phyloP scores from a whole-genome alignment of 1,140 invertebrate species.

The Hestina assimilis region DNA sequence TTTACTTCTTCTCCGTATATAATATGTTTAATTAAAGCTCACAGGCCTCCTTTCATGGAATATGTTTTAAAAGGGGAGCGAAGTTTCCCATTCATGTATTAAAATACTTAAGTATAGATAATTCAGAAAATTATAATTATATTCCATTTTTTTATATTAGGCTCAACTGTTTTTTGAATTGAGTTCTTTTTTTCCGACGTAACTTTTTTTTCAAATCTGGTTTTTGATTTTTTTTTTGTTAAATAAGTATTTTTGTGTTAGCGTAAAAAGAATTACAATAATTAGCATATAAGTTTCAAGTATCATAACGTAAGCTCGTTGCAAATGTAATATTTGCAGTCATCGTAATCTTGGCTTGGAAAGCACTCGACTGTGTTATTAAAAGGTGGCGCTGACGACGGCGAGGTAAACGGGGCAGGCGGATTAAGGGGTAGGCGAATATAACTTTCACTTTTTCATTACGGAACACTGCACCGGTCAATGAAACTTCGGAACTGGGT shows the following conservation, averaged over 20 bases:
- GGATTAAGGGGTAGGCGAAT: constrained; percentile 53
- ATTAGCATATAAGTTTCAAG: constrained; percentile 1
- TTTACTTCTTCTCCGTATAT: too few relatives aligned
- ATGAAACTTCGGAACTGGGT: constrained; percentile 38
- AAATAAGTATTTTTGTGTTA: too few relatives aligned
- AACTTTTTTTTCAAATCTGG: too few relatives aligned
- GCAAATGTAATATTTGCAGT: constrained; percentile 61
- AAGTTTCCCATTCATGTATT: background rate
- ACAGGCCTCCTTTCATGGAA: too few relatives aligned
- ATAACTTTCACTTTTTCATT: constrained; percentile 63
- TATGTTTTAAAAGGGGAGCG: too few relatives aligned
- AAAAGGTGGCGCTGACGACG: constrained; percentile 62
- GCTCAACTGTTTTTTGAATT: too few relatives aligned
- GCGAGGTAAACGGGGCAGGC: constrained; percentile 39
- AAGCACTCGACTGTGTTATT: constrained; percentile 76
- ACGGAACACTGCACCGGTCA: constrained; percentile 33
- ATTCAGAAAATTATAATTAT: too few relatives aligned
- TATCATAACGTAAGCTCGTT: constrained; percentile 30
- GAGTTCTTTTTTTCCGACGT: too few relatives aligned
- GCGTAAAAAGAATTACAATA: background rate
- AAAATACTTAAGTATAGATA: too few relatives aligned
- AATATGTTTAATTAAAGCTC: too few relatives aligned
- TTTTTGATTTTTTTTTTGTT: too few relatives aligned
- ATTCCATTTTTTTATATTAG: too few relatives aligned
- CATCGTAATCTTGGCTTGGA: constrained; percentile 63